phyloP scores from a whole-genome alignment of 2,888 invertebrate species.

The Clivina fossor region DNA sequence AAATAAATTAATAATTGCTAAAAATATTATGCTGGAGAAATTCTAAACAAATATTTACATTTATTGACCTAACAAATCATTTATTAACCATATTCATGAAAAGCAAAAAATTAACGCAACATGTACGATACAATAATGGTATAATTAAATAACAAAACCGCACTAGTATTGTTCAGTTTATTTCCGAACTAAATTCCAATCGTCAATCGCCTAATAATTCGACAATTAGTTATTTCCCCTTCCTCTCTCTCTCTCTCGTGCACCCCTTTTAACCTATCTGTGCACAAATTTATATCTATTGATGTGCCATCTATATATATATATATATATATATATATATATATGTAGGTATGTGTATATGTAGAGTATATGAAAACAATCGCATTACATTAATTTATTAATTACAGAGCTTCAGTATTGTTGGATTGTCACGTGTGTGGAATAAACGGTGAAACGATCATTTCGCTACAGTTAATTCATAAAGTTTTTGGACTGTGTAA shows the following conservation, averaged over 20 bases:
- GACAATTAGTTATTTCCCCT: constrained; percentile 27
- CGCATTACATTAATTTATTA: constrained; percentile 34
- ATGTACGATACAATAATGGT: constrained; percentile 16
- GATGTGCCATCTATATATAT: no score
- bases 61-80: no score
- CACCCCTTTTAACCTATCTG: constrained; percentile 24
- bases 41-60: no score
- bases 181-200: constrained; percentile 23
- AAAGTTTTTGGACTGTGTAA: no score
- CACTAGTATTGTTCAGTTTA: constrained; percentile 23
- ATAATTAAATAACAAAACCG: constrained; percentile 24
- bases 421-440: constrained; percentile 30
- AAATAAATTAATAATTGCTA: no score
- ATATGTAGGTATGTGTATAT: no score
- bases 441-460: constrained; percentile 28
- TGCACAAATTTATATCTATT: no score
- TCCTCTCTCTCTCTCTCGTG: constrained; percentile 3
- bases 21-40: no score
- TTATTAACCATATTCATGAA: no score
- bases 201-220: constrained; percentile 21
- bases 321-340: no score
- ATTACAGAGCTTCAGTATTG: constrained; percentile 29
- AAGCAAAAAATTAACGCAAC: no score
- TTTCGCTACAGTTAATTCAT: no score
- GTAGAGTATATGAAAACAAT: constrained; percentile 34